Evolutionary conservation across 1,140 invertebrate genomes (phyloP).

Genomic region (Orussus abietinus): DNA sequence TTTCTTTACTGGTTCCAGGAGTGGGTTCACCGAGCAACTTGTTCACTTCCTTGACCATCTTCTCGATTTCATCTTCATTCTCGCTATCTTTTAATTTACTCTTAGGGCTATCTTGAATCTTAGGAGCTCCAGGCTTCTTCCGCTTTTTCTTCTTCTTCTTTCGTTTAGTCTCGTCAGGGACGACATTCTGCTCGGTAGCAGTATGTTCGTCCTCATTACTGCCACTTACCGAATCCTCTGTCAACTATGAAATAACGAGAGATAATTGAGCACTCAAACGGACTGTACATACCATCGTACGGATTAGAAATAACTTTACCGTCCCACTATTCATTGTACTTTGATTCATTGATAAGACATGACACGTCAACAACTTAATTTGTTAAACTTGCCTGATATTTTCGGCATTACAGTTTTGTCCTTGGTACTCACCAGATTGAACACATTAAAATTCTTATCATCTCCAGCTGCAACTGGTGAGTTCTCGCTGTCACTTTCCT

Average conservation of each 20-base stretch:
- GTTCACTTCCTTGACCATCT: conserved; percentile 69
- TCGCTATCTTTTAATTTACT: conserved; percentile 59
- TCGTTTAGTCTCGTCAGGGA: conserved; percentile 47
- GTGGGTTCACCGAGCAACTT: conserved; percentile 62
- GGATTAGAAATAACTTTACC: conserved; percentile 6
- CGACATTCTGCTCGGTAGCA: conserved; percentile 46
- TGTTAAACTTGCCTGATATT: no score
- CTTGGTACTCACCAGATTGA: conserved; percentile 58
- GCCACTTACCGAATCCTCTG: conserved; percentile 64
- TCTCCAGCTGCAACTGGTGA: conserved; percentile 45
- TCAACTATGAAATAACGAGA: conserved; percentile 53
- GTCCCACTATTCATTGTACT: conserved; percentile 13
- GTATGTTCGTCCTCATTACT: conserved; percentile 69
- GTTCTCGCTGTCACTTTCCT: conserved; percentile 52
- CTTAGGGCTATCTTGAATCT: conserved; percentile 48
- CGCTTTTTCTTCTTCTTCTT: conserved; percentile 67
- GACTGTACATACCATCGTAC: no score
- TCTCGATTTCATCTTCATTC: conserved; percentile 69
- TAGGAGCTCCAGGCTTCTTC: conserved; percentile 39
- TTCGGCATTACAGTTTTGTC: neutral
- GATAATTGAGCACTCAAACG: no score
- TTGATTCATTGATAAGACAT: conserved; percentile 2
- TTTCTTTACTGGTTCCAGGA: conserved; percentile 31
- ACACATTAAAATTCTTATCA: conserved; percentile 58
- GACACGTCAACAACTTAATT: neutral